Evolutionary conservation across 1,140 invertebrate genomes (phyloP).

Genomic region (Acromyrmex echinatior): DNA sequence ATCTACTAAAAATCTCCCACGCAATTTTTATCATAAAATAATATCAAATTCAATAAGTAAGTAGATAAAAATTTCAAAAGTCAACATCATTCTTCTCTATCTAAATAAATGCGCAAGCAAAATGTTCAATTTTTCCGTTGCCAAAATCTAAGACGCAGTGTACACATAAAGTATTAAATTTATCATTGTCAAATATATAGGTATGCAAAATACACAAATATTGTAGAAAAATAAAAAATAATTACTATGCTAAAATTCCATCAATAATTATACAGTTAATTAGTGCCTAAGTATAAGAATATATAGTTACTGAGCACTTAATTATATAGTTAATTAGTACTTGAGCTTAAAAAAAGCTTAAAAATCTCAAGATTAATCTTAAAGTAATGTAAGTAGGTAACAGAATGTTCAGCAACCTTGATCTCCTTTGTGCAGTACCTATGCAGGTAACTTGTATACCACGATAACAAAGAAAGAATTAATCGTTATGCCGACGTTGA

Average conservation of each 20-base stretch:
- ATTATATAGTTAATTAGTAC: not conserved
- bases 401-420: not conserved
- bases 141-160: not conserved
- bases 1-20: not conserved
- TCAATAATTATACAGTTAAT: not conserved
- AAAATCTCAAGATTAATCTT: not conserved
- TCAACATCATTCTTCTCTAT: not conserved
- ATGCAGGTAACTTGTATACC: not conserved
- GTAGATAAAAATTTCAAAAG: not conserved
- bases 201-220: not conserved
- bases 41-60: not conserved
- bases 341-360: not conserved
- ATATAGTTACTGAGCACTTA: too few species aligned
- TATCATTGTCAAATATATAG: not conserved
- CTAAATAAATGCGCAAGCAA: not conserved
- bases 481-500: constrained; percentile 29
- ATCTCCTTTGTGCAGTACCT: not conserved
- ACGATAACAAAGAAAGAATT: not conserved
- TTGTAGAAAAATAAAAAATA: not conserved
- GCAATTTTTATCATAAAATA: not conserved
- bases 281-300: too few species aligned
- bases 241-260: not conserved
- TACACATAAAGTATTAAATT: not conserved
- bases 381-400: not conserved
- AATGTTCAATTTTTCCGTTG: not conserved